Evolutionary conservation across 2,797 vertebrate species (phyloP), one percentile per base, ranked within the genome.

Genomic region (Lates japonicus): DNA sequence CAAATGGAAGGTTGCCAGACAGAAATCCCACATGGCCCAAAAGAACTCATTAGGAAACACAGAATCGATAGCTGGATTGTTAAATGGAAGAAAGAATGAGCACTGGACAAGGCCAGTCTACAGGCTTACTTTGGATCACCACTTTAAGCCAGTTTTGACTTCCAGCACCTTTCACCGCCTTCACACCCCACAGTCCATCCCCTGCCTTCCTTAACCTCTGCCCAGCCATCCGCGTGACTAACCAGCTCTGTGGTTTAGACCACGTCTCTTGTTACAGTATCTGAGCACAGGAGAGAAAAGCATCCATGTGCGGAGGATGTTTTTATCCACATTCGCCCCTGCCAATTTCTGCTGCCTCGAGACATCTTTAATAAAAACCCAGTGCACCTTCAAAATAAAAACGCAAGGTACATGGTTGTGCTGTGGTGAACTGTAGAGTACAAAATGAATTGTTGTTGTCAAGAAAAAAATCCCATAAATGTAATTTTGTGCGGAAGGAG

Each of bases 1-100:
- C 14, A 39, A 84, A 83, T 89, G 83, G 87, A 86, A 81, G 52
- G 79, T 75, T 5, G 74, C 87, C 83, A 91, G 84, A 80, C 22
- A 72, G 70, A 92, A 92, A 91, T 92, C 82, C 89, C 90, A 82
- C 79, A 84, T 5, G 85, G 86, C 77, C 82, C 72, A 82, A 58
- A 91, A 91, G 73, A 93, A 91, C 90, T 93, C 88, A 92, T 93
- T 94, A 90, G 84, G 81, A 91, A 88, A 84, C 62, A 57, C 2
- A 12, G 77, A 92, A 91, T 93, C 88, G 42, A 93, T 92, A 77
- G 79, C 12, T 0, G 67, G 78, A 80, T 89, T 93, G 87, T 86
- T 87, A 82, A 87, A 80, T 68, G 68, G 82, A 78, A 84, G 78
- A 71, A 39, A 74, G 64, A 83, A 75, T 35, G 78, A 88, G 81